Evolutionary conservation across 1,140 invertebrate species (phyloP), one percentile per base, ranked within the genome.

Genomic region (Wasmannia auropunctata): DNA sequence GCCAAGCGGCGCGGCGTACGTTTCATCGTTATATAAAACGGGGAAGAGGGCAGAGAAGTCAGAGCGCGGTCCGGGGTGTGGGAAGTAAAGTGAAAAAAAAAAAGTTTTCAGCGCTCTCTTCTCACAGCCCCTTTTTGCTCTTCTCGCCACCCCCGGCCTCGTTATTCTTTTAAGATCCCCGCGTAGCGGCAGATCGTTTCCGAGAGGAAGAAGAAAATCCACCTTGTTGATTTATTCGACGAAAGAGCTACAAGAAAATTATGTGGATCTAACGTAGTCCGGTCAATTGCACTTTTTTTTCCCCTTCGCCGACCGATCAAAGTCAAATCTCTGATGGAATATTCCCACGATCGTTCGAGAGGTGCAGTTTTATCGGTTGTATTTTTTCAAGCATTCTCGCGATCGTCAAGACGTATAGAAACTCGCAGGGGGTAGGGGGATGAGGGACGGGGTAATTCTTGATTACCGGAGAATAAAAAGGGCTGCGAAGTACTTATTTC

Each of bases 111-210:
- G 14, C 14, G 25, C 37, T 31, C 25, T 3, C 25, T 10, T 43
- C 43, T 43, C 40, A 34, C 3, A 1, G 6, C 2, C 28, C 8
- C 37, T 19, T 40, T 40, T 58, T 16, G 25, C 49, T 81, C 37
- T 19, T 81, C 37, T 72, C 65, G 51, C 51, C n/a, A 58, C 0
- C 7, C n/a, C 10, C 58, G 25, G 40, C 4, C 67, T 43, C 67
- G 51, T 83, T 60, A 83, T 83, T 83, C 67, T 74, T 83, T 83
- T 83, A 83, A 83, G 65, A 69, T 31, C 5, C 51, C 19, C 37
- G 79, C 34, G n/a, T n/a, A n/a, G 40, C 79, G 72, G 25, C 65
- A 19, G 67, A 83, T 83, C 79, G 79, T 83, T 83, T 74, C 51
- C 67, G 79, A 16, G 25, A 19, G 19, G 19, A 51, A 34, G 65